Conservation (phyloP, 2,888 invertebrate genomes). For the Pseudococcus longispinus region DNA sequence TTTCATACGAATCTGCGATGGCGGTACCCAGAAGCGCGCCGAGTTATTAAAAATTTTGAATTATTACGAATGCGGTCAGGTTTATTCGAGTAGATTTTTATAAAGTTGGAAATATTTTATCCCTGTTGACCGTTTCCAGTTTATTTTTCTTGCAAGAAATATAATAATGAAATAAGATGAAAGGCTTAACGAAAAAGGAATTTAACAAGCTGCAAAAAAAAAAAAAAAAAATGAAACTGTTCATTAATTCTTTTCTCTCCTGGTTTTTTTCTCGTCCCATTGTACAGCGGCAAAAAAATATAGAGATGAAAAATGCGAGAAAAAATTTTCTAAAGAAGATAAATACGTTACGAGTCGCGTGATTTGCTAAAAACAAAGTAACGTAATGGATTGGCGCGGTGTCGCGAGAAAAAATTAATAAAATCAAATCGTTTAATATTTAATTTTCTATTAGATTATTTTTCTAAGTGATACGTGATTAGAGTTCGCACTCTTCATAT, state of each 20-base stretch:
- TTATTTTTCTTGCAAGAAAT: slow-evolving; percentile 18
- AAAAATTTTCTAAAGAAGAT: slow-evolving; percentile 31
- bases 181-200: slow-evolving; percentile 41
- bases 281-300: not conserved
- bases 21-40: not conserved
- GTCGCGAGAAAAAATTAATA: not conserved
- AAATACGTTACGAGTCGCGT: slow-evolving; percentile 11
- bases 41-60: slow-evolving; percentile 38
- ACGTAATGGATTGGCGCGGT: not conserved
- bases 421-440: not conserved
- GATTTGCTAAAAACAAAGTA: not conserved
- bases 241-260: slow-evolving; percentile 16
- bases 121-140: not conserved
- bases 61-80: slow-evolving; percentile 34
- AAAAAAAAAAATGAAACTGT: slow-evolving; percentile 8
- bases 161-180: slow-evolving; percentile 35
- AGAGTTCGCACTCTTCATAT: not conserved
- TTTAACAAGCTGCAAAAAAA: slow-evolving; percentile 14
- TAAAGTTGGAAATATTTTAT: not conserved
- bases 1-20: not conserved
- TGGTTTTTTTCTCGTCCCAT: not conserved
- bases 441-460: not conserved
- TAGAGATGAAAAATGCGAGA: not conserved
- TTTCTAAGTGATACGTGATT: not conserved
- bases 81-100: slow-evolving; percentile 1